Percentiles rank a stretch among this genome's conserved stretches.
phyloP scores from a whole-genome alignment of 2,113 vertebrate genomes.

The Vulpes vulpes region DNA sequence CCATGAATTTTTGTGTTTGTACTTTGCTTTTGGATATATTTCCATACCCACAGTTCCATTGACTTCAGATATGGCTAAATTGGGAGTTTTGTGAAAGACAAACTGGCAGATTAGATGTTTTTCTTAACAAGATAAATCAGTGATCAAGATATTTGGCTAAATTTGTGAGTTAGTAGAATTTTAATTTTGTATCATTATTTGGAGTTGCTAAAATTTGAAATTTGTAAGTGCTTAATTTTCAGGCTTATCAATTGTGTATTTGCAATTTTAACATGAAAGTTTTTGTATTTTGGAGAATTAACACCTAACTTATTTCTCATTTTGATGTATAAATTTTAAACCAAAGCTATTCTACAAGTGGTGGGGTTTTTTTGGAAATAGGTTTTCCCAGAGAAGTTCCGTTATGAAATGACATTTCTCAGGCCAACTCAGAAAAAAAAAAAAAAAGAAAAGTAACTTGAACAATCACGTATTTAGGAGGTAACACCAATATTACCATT shows the following conservation, averaged over 20 bases:
- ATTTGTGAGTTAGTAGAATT: neutral
- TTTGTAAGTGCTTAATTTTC: constrained; percentile 13
- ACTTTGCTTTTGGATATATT: neutral
- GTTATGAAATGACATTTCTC: neutral
- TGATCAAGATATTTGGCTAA: neutral
- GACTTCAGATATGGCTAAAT: neutral
- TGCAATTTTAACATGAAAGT: neutral
- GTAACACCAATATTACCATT: neutral
- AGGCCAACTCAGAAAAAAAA: neutral
- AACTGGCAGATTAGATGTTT: neutral
- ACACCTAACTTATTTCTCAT: neutral
- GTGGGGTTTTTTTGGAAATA: neutral
- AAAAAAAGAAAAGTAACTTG: neutral
- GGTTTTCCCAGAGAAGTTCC: neutral
- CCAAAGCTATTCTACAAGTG: neutral
- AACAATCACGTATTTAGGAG: neutral
- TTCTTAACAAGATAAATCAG: neutral
- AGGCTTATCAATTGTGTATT: neutral
- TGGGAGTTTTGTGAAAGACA: neutral
- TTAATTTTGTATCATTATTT: neutral
- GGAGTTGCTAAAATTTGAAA: neutral
- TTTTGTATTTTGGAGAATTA: neutral
- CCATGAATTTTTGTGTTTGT: neutral
- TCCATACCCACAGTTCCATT: neutral
- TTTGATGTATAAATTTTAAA: constrained; percentile 40